Base-by-base conservation (phyloP, 2,888 invertebrate genomes). In the Drosophila lutescens region DNA sequence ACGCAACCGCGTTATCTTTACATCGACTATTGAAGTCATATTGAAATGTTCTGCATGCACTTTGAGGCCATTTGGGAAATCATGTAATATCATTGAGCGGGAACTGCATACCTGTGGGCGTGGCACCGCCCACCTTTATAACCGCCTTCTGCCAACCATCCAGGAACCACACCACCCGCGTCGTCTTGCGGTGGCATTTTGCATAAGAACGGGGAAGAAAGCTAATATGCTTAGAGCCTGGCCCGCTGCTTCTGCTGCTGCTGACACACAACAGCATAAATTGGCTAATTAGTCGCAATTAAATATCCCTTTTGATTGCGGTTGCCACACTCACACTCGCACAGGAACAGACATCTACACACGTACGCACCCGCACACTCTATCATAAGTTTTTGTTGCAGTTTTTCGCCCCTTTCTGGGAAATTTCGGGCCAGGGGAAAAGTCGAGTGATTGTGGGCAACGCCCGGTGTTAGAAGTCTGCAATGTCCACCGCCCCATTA, bases 271-370 rank as follows among this genome's bases (percentile, higher is more conserved):
- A 77, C 71, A 83, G 87, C 86, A 87, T 84, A 87, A 84, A 87
- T 84, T 87, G 87, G 87, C 87, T 84, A 84, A 84, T 84, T 84
- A 84, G 83, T 82, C 82, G 75, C 83, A 87, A 84, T 84, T 84
- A 85, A 84, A 84, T 84, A 84, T 84, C 87, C 83, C 83, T 87
- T 84, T 84, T 84, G 83, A 84, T 87, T 84, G 83, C 75, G 83
- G 87, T 77, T 85, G 65, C 78, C 69, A 40, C 75, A 65, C 68
- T 55, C 65, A 59, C 53, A 49, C 54, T 26, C 46, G 43, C 55
- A 51, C 38, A 23, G 20, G 38, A 26, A 10, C 49, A 26, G 41
- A 13, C 41, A 10, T 50, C 46, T 50, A 34, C 43, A 12, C 46
- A 40, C 34, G 15, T 44, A 51, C 17, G 30, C 53, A 41, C 34